Percentiles rank a stretch among this genome's conserved stretches.
phyloP scores from a whole-genome alignment of 2,888 invertebrate species.

The Tetragnatha montana region DNA sequence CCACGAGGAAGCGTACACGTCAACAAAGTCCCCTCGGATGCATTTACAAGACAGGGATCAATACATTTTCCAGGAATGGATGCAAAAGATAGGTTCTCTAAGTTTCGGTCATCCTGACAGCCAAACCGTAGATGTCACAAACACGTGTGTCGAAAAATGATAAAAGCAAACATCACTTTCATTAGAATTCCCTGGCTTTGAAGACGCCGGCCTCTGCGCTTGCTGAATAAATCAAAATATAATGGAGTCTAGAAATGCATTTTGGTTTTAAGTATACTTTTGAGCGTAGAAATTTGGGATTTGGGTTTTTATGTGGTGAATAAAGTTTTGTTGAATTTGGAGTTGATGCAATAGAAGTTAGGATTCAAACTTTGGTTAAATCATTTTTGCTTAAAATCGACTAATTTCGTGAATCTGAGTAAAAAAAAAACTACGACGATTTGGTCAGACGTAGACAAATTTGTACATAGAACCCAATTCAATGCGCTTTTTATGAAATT shows the following conservation, averaged over 20 bases:
- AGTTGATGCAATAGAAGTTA: no score
- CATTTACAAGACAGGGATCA: neutral
- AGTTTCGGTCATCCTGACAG: constrained; percentile 2
- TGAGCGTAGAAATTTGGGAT: neutral
- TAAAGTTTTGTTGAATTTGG: neutral
- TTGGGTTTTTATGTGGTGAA: neutral
- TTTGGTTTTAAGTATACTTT: constrained; percentile 10
- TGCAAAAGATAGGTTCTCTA: neutral
- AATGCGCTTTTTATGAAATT: no score
- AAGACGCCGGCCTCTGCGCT: neutral
- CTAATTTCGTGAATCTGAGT: no score
- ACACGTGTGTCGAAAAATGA: constrained; percentile 19
- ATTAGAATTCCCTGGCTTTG: constrained; percentile 10
- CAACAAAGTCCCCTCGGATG: neutral
- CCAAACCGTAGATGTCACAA: constrained; percentile 17
- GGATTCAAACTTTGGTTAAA: no score
- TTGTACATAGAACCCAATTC: no score
- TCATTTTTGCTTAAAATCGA: no score
- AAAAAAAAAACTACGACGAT: no score
- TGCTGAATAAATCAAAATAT: constrained; percentile 30
- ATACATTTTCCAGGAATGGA: neutral
- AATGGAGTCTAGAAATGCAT: constrained; percentile 30
- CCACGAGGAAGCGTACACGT: neutral
- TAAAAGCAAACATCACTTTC: constrained; percentile 14
- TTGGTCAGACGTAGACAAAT: no score